Evolutionary conservation across 2,888 invertebrate species (phyloP), one percentile per base, ranked within the genome.

Genomic region (Octonoba sinensis): DNA sequence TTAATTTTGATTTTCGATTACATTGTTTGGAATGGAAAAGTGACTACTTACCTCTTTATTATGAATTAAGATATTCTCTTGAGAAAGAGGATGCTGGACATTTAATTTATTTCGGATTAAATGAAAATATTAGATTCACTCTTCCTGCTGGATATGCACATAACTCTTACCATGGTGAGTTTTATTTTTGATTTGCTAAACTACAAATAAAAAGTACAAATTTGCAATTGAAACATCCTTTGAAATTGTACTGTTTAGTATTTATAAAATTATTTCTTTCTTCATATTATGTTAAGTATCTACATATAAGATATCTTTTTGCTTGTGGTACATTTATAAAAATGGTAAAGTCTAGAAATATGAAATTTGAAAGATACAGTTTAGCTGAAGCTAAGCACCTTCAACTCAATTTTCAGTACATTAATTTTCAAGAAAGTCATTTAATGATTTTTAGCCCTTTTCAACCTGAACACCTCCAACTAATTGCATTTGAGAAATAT

Each of bases 11-110:
- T 47, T 88, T 88, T 84, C 86, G 64, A n/a, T 82, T 87, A 46
- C 85, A 86, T 78, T 88, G 88, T 74, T 82, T 82, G n/a, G 88
- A 86, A 57, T 88, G 88, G 88, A 85, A 84, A 75, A 88, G 87
- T 65, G 84, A 86, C 85, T 85, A 88, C 44, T 70, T 71, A 27
- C 87, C 88, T 1, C 71, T 88, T 13, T 85, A 85, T 64, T 88
- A 87, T 84, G 87, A 87, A 83, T 85, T 87, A 0, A 86, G 86
- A 70, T 88, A 87, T 84, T 86, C 84, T 8, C 73, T 86, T n/a
- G 73, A 74, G 0, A 70, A 36, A 15, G 59, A 73, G 12, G 73
- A 64, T 11, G 74, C 54, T 27, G 74, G 46, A 70, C 83, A 67
- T 77, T 72, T 88, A 16, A 67, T 85, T 13, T 88, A 88, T 72